A percentile compares a stretch with the other conserved stretches of the same genome.
phyloP scores from a whole-genome alignment of 23 tunicate genomes.

The Phallusia fumigata region DNA sequence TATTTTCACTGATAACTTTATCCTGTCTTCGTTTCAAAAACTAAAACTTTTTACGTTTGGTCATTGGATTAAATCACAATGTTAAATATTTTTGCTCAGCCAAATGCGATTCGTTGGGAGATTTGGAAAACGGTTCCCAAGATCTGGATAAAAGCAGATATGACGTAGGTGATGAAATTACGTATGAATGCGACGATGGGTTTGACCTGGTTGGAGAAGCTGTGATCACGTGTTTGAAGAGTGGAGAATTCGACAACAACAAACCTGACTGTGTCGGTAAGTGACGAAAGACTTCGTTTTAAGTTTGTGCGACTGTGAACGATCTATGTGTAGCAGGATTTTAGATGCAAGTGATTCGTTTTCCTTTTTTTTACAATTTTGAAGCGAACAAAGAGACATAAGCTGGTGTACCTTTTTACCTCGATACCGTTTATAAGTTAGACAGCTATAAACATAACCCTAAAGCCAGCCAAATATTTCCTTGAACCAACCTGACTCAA shows the following conservation, averaged over 20 bases:
- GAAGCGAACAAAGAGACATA: no score
- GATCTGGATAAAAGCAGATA: constrained; percentile 1
- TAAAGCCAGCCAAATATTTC: no score
- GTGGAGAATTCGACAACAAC: constrained; percentile 1
- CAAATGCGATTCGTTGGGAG: constrained; percentile 20
- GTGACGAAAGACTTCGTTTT: not conserved
- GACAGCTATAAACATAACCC: no score
- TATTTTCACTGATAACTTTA: no score
- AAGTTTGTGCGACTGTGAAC: not conserved
- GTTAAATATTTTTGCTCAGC: not conserved
- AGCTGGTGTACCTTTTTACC: no score
- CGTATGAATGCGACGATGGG: constrained; percentile 27
- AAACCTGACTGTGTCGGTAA: constrained; percentile 23
- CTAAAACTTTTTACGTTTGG: not conserved
- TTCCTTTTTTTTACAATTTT: no score
- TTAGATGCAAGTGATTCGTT: no score
- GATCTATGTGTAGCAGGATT: no score
- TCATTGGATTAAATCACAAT: not conserved
- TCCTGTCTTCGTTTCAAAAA: not conserved
- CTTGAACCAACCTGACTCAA: no score
- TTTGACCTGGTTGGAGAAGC: constrained; percentile 1
- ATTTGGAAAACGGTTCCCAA: constrained; percentile 5
- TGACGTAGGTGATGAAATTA: constrained; percentile 15
- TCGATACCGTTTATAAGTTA: no score
- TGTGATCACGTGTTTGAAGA: not conserved